These are phyloP conservation scores for Emesis furor DNA, from an alignment of 2,888 invertebrate species.

Conservation along the genomic window DNA sequence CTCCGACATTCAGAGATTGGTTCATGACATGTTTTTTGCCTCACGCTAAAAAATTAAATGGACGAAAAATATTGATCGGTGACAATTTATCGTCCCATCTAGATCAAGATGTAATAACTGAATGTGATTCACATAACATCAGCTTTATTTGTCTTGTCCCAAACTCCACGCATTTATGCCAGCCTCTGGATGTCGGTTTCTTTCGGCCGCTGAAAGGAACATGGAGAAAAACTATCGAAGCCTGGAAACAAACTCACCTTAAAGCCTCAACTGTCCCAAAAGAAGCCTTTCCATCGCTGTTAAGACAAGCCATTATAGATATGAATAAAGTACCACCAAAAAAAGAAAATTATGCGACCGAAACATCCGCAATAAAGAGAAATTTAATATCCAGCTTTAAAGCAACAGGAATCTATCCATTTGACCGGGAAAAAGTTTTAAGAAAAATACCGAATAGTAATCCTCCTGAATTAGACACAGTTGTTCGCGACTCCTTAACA, in stretches of 20 bases:
- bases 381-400: too few species aligned
- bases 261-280: not conserved
- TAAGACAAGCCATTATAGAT: not conserved
- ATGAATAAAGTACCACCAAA: not conserved
- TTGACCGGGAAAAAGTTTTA: too few species aligned
- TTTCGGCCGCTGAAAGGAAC: not conserved
- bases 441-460: not conserved
- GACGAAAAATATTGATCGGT: slow-evolving; percentile 27
- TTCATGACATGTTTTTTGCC: slow-evolving; percentile 26
- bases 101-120: not conserved
- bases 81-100: slow-evolving; percentile 34
- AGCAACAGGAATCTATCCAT: too few species aligned
- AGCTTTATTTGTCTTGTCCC: slow-evolving; percentile 6
- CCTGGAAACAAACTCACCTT: not conserved
- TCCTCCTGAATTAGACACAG: not conserved
- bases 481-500: not conserved
- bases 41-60: slow-evolving; percentile 17
- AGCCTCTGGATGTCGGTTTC: not conserved
- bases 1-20: slow-evolving; percentile 19
- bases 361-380: not conserved
- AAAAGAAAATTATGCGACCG: not conserved
- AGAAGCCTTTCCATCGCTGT: not conserved
- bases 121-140: slow-evolving; percentile 4
- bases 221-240: not conserved
- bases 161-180: not conserved